Base-by-base conservation (phyloP, 2,888 invertebrate genomes). In the Andricus quercusramuli region DNA sequence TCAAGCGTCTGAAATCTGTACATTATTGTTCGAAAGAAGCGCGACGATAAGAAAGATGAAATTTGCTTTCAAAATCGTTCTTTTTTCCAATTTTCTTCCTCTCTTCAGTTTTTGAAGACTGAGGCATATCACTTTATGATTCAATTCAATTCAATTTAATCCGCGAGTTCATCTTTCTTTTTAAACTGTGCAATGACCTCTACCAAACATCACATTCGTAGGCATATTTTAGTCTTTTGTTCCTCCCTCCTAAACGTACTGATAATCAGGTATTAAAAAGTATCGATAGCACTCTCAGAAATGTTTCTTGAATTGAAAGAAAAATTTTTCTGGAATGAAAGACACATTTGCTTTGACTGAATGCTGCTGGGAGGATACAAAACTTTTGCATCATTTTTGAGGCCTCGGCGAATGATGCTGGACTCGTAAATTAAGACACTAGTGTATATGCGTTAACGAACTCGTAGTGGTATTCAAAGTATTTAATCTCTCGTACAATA, bases 171-270 rank as follows among this genome's bases (percentile, higher is more conserved):
- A 56, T 74, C 74, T 81, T 76, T 81, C 77, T 68, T 70, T 47
- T 64, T 79, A 25, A 74, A 76, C 80, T 82, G 81, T 80, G 83
- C 80, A 79, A 83, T 83, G 67, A 79, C 22, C 64, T 51, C 51
- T 68, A 70, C 68, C 66, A 77, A 83, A 70, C 56, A 81, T 80
- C 79, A 78, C 78, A 56, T 74, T 22, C 25, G 62, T 56, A 74
- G 74, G 74, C 51, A 51, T 56, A 56, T 32, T 74, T 74, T 56
- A 51, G 25, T 51, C 29, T 74, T 74, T 56, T 47, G 32, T 74
- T 74, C 25, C 20, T n/a, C 29, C 51, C 32, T 37, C 51, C 29
- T 11, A 25, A 62, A 1, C 4, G 15, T 62, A 22, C 25, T 62
- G 11, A n/a, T 56, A n/a, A 56, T 56, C 56, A 56, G 56, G 9